Evolutionary conservation across 2,797 vertebrate genomes (phyloP).

Genomic region (Mionectes olivaceus): DNA sequence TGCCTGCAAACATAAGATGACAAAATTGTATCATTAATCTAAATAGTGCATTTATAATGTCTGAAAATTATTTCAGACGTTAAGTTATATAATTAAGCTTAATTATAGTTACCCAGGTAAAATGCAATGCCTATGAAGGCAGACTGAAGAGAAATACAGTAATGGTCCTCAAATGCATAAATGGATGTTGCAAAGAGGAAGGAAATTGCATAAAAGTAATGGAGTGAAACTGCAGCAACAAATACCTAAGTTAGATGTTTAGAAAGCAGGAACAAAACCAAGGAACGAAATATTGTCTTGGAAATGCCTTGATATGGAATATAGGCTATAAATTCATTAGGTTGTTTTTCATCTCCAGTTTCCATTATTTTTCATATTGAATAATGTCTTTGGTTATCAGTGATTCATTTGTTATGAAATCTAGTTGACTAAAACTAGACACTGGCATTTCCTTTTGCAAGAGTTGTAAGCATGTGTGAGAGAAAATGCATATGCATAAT

Average conservation of each 20-base stretch:
- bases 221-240: neutral
- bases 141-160: neutral
- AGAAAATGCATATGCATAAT: neutral
- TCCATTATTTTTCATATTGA: neutral
- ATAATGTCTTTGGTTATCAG: neutral
- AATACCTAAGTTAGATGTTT: neutral
- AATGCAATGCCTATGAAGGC: neutral
- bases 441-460: neutral
- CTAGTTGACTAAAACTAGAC: neutral
- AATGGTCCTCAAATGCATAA: neutral
- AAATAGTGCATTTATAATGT: neutral
- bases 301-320: neutral
- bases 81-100: neutral
- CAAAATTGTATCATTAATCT: neutral
- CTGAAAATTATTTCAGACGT: neutral
- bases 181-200: neutral
- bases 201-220: neutral
- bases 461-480: neutral
- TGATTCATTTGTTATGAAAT: neutral
- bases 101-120: neutral
- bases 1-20: neutral
- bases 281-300: neutral
- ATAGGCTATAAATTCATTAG: neutral
- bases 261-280: neutral
- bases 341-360: neutral